These are phyloP conservation scores for Mus spicilegus DNA, from an alignment of 2,113 vertebrate species.

Conservation along the genomic window DNA sequence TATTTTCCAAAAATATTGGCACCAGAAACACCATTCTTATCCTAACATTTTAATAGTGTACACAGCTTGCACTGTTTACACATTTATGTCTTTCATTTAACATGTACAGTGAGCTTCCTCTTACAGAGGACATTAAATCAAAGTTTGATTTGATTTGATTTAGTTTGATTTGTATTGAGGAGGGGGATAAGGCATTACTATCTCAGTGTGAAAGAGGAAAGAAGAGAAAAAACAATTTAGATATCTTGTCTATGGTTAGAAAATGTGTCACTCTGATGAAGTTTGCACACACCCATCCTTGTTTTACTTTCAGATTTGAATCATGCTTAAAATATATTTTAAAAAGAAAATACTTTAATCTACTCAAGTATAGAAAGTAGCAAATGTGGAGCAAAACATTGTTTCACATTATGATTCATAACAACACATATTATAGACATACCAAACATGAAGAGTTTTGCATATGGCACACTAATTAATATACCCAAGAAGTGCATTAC, in stretches of 20 bases:
- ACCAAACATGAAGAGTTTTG: background rate
- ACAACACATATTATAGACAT: background rate
- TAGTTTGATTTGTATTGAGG: background rate
- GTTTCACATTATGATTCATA: background rate
- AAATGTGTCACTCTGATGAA: background rate
- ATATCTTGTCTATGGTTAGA: background rate
- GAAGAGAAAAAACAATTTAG: background rate
- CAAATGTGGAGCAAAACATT: background rate
- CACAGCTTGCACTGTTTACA: background rate
- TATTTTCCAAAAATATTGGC: background rate
- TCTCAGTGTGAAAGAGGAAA: background rate
- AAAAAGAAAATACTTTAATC: background rate
- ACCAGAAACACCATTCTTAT: background rate
- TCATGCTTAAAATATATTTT: background rate
- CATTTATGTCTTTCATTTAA: slow-evolving; percentile 20
- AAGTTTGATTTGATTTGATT: background rate
- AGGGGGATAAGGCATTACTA: background rate
- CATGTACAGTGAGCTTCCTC: background rate
- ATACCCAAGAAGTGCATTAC: background rate
- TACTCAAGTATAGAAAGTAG: background rate
- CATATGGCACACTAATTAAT: background rate
- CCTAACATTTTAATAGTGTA: slow-evolving; percentile 23
- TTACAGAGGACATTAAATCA: background rate
- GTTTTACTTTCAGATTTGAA: background rate
- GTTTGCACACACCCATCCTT: background rate